phyloP scores from a whole-genome alignment of 2,888 invertebrate genomes.

The Oeneis ivallda region DNA sequence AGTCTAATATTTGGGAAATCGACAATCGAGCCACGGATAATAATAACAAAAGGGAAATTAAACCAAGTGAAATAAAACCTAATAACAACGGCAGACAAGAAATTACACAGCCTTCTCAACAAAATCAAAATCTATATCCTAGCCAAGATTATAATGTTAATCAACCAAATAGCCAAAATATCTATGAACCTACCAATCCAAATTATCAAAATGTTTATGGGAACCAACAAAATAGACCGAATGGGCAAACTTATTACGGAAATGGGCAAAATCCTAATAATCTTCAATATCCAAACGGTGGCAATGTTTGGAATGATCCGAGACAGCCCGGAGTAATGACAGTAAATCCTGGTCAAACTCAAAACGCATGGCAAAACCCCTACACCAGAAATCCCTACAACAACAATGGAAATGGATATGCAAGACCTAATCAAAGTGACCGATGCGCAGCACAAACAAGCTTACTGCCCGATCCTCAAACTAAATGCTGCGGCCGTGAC shows the following conservation, averaged over 20 bases:
- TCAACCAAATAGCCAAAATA: not conserved
- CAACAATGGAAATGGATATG: slow-evolving; percentile 33
- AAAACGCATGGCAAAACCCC: slow-evolving; percentile 27
- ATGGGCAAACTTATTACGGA: slow-evolving; percentile 20
- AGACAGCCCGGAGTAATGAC: not conserved
- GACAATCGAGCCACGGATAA: not conserved
- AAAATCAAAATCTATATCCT: not conserved
- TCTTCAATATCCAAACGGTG: slow-evolving; percentile 15
- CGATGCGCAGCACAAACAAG: slow-evolving; percentile 56
- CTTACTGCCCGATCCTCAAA: slow-evolving; percentile 58
- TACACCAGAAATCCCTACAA: slow-evolving; percentile 28
- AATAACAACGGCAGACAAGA: not conserved
- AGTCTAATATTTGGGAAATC: slow-evolving; percentile 38
- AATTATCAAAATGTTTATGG: slow-evolving; percentile 19
- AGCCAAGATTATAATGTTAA: not conserved
- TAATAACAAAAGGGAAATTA: not conserved
- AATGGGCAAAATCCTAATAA: slow-evolving; percentile 23
- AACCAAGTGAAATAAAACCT: not conserved
- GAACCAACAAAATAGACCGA: slow-evolving; percentile 4
- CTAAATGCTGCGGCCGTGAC: slow-evolving; percentile 68
- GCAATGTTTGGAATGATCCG: slow-evolving; percentile 14
- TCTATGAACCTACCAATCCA: slow-evolving; percentile 22
- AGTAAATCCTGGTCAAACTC: slow-evolving; percentile 15
- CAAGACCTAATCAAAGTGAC: slow-evolving; percentile 37
- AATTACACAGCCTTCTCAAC: not conserved